A percentile compares a stretch with the other conserved stretches of the same genome.
phyloP scores from a whole-genome alignment of 1,140 invertebrate species.

The Harpegnathos saltator region DNA sequence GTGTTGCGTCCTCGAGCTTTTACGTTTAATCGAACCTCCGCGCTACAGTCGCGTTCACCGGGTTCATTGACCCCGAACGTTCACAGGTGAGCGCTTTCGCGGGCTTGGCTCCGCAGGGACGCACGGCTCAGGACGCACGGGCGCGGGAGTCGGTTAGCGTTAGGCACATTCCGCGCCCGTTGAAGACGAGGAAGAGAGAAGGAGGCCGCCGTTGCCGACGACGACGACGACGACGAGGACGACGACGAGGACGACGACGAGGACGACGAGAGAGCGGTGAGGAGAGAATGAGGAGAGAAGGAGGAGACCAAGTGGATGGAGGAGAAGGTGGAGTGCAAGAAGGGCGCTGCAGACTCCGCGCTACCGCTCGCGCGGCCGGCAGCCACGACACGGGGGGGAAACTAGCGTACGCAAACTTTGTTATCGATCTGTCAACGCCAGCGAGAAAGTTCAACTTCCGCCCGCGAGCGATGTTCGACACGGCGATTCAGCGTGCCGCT shows the following conservation, averaged over 20 bases:
- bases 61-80: constrained; percentile 50
- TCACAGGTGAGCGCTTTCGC: constrained; percentile 30
- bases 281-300: too few relatives aligned
- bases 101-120: background rate
- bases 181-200: background rate
- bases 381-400: constrained; percentile 57
- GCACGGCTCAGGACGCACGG: constrained; percentile 36
- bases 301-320: background rate
- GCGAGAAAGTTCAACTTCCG: constrained; percentile 75
- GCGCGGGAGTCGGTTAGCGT: constrained; percentile 11
- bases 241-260: too few relatives aligned
- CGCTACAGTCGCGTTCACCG: constrained; percentile 27
- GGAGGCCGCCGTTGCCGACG: too few relatives aligned
- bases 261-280: too few relatives aligned
- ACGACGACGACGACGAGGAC: too few relatives aligned
- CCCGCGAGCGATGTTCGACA: constrained; percentile 68
- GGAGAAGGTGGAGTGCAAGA: constrained; percentile 14
- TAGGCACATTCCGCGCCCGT: constrained; percentile 49
- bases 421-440: constrained; percentile 81
- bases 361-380: constrained; percentile 39
- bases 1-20: background rate
- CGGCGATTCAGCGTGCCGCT: constrained; percentile 48
- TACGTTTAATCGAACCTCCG: constrained; percentile 17
- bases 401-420: constrained; percentile 74
- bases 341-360: constrained; percentile 46